Evolutionary conservation across 2,888 invertebrate genomes (phyloP).

Genomic region (Trichopria drosophilae): DNA sequence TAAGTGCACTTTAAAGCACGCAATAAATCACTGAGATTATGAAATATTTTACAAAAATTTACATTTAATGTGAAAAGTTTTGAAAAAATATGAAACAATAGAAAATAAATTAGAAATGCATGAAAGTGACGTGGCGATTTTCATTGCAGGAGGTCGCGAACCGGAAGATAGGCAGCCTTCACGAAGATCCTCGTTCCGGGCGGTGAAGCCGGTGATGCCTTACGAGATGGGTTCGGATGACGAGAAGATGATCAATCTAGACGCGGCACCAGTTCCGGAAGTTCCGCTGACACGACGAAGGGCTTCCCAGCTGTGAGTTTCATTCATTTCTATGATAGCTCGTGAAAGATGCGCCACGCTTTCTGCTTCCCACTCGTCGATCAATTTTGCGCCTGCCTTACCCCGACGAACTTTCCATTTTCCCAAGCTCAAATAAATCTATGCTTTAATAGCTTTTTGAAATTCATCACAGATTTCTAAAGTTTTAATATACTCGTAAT

Average conservation of each 20-base stretch:
- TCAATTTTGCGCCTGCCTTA: too few relatives aligned
- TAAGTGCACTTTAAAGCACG: too few relatives aligned
- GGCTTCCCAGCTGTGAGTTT: constrained; percentile 81
- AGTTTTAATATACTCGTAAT: too few relatives aligned
- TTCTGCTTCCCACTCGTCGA: neutral
- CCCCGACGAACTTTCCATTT: too few relatives aligned
- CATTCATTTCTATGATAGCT: neutral
- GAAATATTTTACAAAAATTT: too few relatives aligned
- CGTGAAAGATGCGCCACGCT: neutral
- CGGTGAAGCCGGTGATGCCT: constrained; percentile 48
- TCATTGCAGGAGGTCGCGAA: constrained; percentile 43
- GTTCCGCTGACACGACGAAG: constrained; percentile 68
- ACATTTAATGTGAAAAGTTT: too few relatives aligned
- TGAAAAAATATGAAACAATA: constrained; percentile 7
- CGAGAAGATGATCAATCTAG: constrained; percentile 53
- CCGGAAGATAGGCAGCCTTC: constrained; percentile 38
- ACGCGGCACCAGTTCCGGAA: constrained; percentile 66
- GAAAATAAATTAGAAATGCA: neutral
- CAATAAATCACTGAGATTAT: too few relatives aligned
- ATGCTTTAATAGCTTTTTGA: too few relatives aligned
- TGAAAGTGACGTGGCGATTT: neutral
- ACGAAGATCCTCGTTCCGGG: constrained; percentile 58
- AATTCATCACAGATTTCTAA: too few relatives aligned
- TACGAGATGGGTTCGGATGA: constrained; percentile 52
- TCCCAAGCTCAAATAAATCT: too few relatives aligned